Evolutionary conservation across 2,888 invertebrate genomes (phyloP).

Genomic region (Callyntrura sp.): DNA sequence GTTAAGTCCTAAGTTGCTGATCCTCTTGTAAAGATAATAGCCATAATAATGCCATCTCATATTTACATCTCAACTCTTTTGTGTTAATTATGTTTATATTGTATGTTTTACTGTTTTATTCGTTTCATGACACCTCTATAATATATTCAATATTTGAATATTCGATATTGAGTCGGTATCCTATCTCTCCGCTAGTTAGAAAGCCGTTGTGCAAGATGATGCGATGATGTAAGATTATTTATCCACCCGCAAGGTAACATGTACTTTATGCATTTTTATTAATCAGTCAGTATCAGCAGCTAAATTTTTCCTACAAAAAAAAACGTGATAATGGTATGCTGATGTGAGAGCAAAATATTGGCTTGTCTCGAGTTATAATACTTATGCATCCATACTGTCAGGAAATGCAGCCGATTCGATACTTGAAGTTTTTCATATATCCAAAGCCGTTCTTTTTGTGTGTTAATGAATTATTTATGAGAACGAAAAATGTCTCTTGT

Average conservation of each 20-base stretch:
- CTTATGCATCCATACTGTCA: constrained; percentile 36
- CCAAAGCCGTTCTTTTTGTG: background rate
- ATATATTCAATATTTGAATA: constrained; percentile 61
- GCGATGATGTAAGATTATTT: constrained; percentile 43
- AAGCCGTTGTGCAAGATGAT: constrained; percentile 22
- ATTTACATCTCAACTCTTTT: constrained; percentile 48
- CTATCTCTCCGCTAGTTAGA: background rate
- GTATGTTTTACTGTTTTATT: constrained; percentile 43
- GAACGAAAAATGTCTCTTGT: constrained; percentile 31
- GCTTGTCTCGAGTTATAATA: constrained; percentile 2
- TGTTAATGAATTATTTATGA: constrained; percentile 51
- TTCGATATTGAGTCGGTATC: constrained; percentile 10
- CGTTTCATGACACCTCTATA: constrained; percentile 52
- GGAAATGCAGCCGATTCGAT: constrained; percentile 24
- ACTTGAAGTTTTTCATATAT: constrained; percentile 25
- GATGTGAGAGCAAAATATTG: constrained; percentile 32
- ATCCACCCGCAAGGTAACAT: constrained; percentile 31
- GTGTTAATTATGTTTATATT: constrained; percentile 54
- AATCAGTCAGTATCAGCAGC: constrained; percentile 32
- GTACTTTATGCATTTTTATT: constrained; percentile 28
- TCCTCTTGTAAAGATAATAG: constrained; percentile 38
- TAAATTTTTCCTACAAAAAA: constrained; percentile 3
- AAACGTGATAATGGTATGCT: constrained; percentile 37
- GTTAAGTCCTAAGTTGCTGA: constrained; percentile 10
- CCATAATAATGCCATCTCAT: constrained; percentile 34